Percentiles rank a stretch among this genome's conserved stretches.
Conservation (phyloP, 2,797 vertebrate genomes). For the Diplodus sargus region DNA sequence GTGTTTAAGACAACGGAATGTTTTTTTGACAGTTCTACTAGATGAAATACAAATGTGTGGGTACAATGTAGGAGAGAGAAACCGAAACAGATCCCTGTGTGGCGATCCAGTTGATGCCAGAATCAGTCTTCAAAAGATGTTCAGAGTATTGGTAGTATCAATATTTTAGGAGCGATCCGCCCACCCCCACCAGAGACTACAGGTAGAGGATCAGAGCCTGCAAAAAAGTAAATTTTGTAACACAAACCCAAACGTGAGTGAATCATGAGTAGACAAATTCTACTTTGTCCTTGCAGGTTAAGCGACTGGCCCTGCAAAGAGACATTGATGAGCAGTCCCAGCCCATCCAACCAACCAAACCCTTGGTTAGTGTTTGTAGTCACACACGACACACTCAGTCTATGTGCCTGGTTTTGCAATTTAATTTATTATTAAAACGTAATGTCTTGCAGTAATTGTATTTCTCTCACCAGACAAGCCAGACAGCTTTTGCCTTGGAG, state of each 20-base stretch:
- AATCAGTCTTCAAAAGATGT: no score
- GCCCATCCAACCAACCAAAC: constrained; percentile 36
- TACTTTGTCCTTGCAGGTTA: constrained; percentile 71
- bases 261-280: neutral
- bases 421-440: neutral
- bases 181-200: neutral
- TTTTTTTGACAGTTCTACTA: no score
- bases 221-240: neutral
- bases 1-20: no score
- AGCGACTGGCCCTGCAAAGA: constrained; percentile 84
- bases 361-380: constrained; percentile 54
- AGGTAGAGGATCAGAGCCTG: neutral
- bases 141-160: no score
- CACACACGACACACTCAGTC: neutral
- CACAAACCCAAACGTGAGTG: neutral
- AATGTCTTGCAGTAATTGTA: neutral
- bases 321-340: constrained; percentile 88
- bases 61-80: no score
- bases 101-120: no score
- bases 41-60: no score
- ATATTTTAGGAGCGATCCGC: no score
- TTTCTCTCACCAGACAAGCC: constrained; percentile 39
- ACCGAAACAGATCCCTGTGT: no score
- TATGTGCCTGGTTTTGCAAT: neutral
- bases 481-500: neutral